A percentile compares a stretch with the other conserved stretches of the same genome.
phyloP scores from a whole-genome alignment of 2,797 vertebrate genomes.

The Zenarchopterus dispar region DNA sequence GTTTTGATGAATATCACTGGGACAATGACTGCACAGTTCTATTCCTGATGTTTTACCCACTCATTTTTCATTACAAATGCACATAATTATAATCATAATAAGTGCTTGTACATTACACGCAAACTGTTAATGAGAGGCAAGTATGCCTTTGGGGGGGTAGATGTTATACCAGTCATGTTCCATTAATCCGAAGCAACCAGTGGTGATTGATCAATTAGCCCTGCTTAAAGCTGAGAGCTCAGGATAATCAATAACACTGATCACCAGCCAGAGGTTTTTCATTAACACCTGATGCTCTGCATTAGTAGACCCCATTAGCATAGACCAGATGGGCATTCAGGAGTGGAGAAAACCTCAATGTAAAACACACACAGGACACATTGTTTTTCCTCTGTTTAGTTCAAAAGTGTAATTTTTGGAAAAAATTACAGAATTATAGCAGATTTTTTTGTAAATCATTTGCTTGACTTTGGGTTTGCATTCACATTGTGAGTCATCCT shows the following conservation, averaged over 20 bases:
- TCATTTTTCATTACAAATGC: too few species aligned
- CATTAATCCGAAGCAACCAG: slow-evolving; percentile 73
- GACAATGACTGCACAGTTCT: too few species aligned
- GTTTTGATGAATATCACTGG: too few species aligned
- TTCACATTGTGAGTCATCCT: too few species aligned
- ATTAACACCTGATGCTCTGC: slow-evolving; percentile 76
- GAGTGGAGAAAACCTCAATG: slow-evolving; percentile 45
- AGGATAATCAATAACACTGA: slow-evolving; percentile 78
- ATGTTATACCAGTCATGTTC: slow-evolving; percentile 68
- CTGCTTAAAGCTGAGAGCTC: slow-evolving; percentile 70
- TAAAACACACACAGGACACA: slow-evolving; percentile 3
- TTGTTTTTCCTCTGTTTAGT: slow-evolving; percentile 3
- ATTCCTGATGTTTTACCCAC: too few species aligned
- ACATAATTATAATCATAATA: slow-evolving; percentile 12
- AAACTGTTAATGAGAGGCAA: slow-evolving; percentile 21
- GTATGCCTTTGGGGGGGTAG: slow-evolving; percentile 40
- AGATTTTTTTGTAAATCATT: neutral
- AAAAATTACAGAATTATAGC: neutral
- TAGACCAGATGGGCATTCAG: slow-evolving; percentile 56
- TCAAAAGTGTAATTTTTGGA: too few species aligned
- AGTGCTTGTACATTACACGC: slow-evolving; percentile 8
- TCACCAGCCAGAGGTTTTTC: slow-evolving; percentile 76
- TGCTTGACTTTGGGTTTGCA: neutral
- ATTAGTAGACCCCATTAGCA: slow-evolving; percentile 74
- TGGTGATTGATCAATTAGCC: slow-evolving; percentile 81